A percentile compares a stretch with the other conserved stretches of the same genome.
phyloP scores from a whole-genome alignment of 2,113 vertebrate genomes.

The Anoplopoma fimbria region DNA sequence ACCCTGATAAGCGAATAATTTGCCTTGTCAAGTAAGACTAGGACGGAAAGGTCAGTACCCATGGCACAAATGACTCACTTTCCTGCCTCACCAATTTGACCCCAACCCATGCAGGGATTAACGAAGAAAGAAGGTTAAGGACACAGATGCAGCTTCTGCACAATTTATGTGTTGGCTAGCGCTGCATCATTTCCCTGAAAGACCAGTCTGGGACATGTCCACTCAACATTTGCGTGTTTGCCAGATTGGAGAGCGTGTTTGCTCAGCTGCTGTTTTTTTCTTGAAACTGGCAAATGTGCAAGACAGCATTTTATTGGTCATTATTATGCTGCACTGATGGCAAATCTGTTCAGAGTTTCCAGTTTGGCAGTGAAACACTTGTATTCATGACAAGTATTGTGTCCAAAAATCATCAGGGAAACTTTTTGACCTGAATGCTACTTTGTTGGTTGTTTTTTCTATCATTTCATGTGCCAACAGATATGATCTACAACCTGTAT shows the following conservation, averaged over 20 bases:
- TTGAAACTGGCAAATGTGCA: constrained; percentile 53
- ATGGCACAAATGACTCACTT: not conserved
- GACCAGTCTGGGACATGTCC: constrained; percentile 54
- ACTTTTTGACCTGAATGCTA: not conserved
- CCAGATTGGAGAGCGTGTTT: constrained; percentile 65
- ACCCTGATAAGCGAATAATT: constrained; percentile 30
- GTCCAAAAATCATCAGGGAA: constrained; percentile 33
- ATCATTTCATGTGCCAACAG: not conserved
- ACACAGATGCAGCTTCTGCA: constrained; percentile 41
- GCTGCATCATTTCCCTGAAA: constrained; percentile 43
- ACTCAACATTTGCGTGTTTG: constrained; percentile 54
- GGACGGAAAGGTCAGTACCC: constrained; percentile 9
- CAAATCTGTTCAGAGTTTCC: constrained; percentile 54
- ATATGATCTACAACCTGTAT: not conserved
- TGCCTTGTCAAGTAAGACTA: constrained; percentile 24
- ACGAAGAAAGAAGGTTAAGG: constrained; percentile 22
- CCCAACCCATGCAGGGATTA: constrained; percentile 49
- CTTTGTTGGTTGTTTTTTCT: constrained; percentile 10
- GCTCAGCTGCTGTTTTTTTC: constrained; percentile 66
- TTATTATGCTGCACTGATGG: constrained; percentile 38
- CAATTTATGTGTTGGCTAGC: constrained; percentile 35
- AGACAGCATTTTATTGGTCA: constrained; percentile 48
- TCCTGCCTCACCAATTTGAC: constrained; percentile 30
- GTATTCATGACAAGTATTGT: constrained; percentile 5
- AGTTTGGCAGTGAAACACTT: constrained; percentile 39